Base-by-base conservation (phyloP, 2,797 vertebrate species). In the Champsocephalus esox region DNA sequence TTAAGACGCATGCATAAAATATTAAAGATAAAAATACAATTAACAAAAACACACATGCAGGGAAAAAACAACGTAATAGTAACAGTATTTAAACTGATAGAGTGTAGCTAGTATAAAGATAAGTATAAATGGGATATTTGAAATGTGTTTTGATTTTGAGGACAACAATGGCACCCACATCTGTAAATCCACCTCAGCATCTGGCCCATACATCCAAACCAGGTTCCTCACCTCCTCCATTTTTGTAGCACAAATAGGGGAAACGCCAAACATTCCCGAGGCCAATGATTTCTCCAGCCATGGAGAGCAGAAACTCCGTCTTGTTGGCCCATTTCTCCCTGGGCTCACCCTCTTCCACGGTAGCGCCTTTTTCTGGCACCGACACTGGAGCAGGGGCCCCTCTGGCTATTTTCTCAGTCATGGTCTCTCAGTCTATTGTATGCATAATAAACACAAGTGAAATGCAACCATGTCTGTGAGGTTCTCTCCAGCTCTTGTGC, bases 201-300 rank as follows among this genome's bases (percentile, higher is more conserved):
- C 17, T 24, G 12, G 32, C 9, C 46, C 46, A 49, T 16, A 34
- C 8, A 12, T 17, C 3, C 24, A 51, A 62, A 51, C 14, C 21
- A 5, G 7, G 0, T 14, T 7, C 4, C 83, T 91, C 55, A 93
- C 98, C 97, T 49, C 97, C 98, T 54, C 97, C 98, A 0, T 98
- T 97, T 78, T 90, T 98, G 90, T 91, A 98, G 94, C 96, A 98
- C 78, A 99, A 92, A 90, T 96, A 99, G 0, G 98, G 97, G 69
- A 99, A 99, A 24, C 96, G 94, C 92, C 96, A 97, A 70, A 99
- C 91, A 0, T 97, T 98, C 50, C 95, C 96, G 28, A 98, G 88
- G 17, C 97, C 96, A n/a, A 98, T 95, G 82, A 99, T 96, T 86
- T 96, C 96, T 14, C 97, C 98, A 0, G 96, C 95, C 94, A 98